phyloP scores from a whole-genome alignment of 2,888 invertebrate species.

The Hyposoter didymator region DNA sequence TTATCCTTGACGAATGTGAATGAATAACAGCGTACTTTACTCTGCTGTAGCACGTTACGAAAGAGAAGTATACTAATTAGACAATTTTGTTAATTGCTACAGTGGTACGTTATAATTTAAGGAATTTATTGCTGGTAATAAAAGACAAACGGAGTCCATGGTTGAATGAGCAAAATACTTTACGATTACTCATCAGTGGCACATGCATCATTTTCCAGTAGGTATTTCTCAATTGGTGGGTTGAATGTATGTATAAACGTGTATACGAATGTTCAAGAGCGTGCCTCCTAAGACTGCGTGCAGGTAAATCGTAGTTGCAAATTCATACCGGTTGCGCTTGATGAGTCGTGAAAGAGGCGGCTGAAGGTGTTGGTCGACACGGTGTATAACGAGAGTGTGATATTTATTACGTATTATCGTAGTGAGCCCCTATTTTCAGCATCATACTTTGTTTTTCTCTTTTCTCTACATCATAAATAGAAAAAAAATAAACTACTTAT shows the following conservation, averaged over 20 bases:
- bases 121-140: constrained; percentile 19
- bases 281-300: constrained; percentile 44
- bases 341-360: constrained; percentile 58
- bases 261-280: constrained; percentile 12
- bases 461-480: background rate
- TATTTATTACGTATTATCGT: constrained; percentile 54
- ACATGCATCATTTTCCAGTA: constrained; percentile 33
- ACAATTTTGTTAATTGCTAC: constrained; percentile 13
- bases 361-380: constrained; percentile 47
- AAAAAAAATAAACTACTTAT: background rate
- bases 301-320: constrained; percentile 61
- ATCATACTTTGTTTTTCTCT: constrained; percentile 29
- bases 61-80: constrained; percentile 25
- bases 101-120: constrained; percentile 17
- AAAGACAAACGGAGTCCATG: constrained; percentile 26
- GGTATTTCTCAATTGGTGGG: constrained; percentile 34
- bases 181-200: constrained; percentile 43
- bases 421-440: constrained; percentile 59
- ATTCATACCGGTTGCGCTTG: constrained; percentile 50
- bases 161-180: constrained; percentile 33
- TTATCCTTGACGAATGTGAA: background rate
- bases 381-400: constrained; percentile 33
- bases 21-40: background rate
- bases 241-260: constrained; percentile 12
- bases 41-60: background rate